A percentile compares a stretch with the other conserved stretches of the same genome.
These are phyloP conservation scores for Argyresthia goedartella DNA, from an alignment of 2,888 invertebrate genomes.

Conservation along the genomic window DNA sequence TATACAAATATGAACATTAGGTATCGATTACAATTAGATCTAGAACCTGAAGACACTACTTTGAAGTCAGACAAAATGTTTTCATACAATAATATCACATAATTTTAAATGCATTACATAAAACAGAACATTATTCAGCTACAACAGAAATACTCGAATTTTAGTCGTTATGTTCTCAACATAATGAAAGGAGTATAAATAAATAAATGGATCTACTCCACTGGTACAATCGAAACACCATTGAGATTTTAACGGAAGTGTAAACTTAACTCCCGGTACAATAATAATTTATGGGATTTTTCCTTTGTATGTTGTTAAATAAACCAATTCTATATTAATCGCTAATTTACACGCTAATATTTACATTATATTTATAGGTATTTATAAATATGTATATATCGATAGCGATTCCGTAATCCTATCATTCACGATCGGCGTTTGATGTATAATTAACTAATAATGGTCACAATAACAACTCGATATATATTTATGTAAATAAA, in stretches of 20 bases:
- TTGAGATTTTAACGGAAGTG: constrained; percentile 67
- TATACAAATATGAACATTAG: constrained; percentile 41
- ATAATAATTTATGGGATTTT: constrained; percentile 70
- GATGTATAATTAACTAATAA: constrained; percentile 71
- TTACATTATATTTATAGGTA: constrained; percentile 70
- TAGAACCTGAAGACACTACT: constrained; percentile 54
- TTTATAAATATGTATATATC: constrained; percentile 71
- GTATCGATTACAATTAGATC: constrained; percentile 26
- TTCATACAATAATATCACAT: constrained; percentile 64
- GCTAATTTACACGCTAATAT: constrained; percentile 67
- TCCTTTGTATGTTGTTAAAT: constrained; percentile 67
- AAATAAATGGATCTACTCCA: constrained; percentile 59
- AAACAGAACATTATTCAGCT: constrained; percentile 48
- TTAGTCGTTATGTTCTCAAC: constrained; percentile 23
- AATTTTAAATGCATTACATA: constrained; percentile 63
- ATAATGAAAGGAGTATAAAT: constrained; percentile 46
- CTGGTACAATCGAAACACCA: constrained; percentile 69
- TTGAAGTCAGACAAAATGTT: constrained; percentile 68
- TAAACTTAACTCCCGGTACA: constrained; percentile 61
- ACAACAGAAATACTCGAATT: constrained; percentile 9
- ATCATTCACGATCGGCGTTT: constrained; percentile 60
- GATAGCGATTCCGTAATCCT: constrained; percentile 63
- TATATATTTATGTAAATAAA: constrained; percentile 69
- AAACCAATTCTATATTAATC: constrained; percentile 69
- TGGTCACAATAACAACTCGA: constrained; percentile 69